Evolutionary conservation across 2,113 vertebrate genomes (phyloP), one percentile per base, ranked within the genome.

Genomic region (Geococcyx californianus): DNA sequence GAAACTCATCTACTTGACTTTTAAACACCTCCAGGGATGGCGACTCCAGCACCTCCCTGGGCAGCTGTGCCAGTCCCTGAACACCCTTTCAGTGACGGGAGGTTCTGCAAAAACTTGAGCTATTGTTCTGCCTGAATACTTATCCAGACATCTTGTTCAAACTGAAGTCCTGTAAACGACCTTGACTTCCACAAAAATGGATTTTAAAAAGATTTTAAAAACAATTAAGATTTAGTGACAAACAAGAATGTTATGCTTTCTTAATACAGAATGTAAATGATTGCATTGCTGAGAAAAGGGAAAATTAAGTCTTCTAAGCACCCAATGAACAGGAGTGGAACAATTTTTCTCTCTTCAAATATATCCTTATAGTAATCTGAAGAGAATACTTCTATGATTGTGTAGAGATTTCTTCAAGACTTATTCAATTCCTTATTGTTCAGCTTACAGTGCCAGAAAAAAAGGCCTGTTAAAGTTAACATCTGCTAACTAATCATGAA

Each of bases 381-480:
- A 94, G 88, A 96, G 94, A 97, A 96, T 96, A 92, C 94, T 93
- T 87, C 93, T 86, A 76, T 95, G 92, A 95, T 95, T 97, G 95
- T 96, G 94, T 75, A 92, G 86, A 28, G 49, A 95, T 95, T 96
- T 96, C 94, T 89, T 97, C 94, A 97, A 96, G 86, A 97, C 69
- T 85, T 93, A 97, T 96, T 97, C 94, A 96, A 49, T 95, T 93
- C 83, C 92, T 96, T 90, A 97, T 95, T 96, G 95, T 97, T 97
- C 92, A 84, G 55, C 90, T 93, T 80, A 86, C 85, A 96, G 87
- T 56, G 79, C 59, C 93, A 95, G 91, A 82, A 79, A 93, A 95
- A 94, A 93, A 77, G 66, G 93, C 92, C 93, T 92, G 96, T 94
- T 96, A 95, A 95, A 96, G 93, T 96, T 97, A 96, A 96, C 96